Base-by-base conservation (phyloP, 2,888 invertebrate genomes). In the Morinoia aosen region DNA sequence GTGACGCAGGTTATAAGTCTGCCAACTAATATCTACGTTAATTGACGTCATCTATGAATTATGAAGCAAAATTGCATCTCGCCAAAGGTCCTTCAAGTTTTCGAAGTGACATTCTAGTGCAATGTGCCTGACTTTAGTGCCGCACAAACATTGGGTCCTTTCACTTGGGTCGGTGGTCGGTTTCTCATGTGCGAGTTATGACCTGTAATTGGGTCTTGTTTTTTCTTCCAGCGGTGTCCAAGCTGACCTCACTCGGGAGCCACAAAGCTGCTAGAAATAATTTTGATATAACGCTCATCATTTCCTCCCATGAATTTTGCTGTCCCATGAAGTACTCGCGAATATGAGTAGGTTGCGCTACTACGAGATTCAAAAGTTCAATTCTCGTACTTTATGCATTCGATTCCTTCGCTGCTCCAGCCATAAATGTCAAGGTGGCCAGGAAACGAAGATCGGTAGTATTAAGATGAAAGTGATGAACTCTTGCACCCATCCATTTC, bases 131-230 rank as follows among this genome's bases (percentile, higher is more conserved):
- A 76, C 58, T n/a, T 57, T 57, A 33, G 93, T 57, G 19, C 57
- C 16, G 93, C 57, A 93, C 93, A 93, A 56, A 57, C 93, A 90
- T 93, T 48, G 91, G 39, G 40, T n/a, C 93, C 93, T 93, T 93
- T 93, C 93, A 93, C 93, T 58, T 93, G 93, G 33, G 33, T 33
- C 48, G 57, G 57, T 25, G 93, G 93, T 93, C 93, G 57, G 93
- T 58, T 48, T 93, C 93, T 58, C 57, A 57, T 93, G 7, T 39
- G 25, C 93, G 93, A 93, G 93, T 93, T 93, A 93, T n/a, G 93
- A 57, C 93, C 93, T 58, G n/a, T 93, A 93, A 93, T 93, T 93
- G 93, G 93, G 93, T 93, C 93, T 57, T 93, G 48, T 93, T 93
- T 48, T 90, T 39, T 39, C 90, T 90, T 39, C 40, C 39, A 10